Evolutionary conservation across 2,113 vertebrate species (phyloP).

Genomic region (human (Homo sapiens)): GRCh38 chr12:21452501-21453000

Average conservation of each 20-base stretch:
- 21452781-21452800: not conserved
- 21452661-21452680: not conserved
- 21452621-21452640: not conserved
- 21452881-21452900: not conserved
- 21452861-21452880: not conserved
- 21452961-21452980: not conserved
- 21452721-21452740: not conserved
- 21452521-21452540: not conserved
- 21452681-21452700: not conserved
- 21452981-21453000: not conserved
- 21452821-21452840: not conserved
- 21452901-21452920: not conserved
- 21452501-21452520: not conserved
- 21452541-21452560: not conserved
- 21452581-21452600: not conserved
- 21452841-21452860: constrained; percentile 12
- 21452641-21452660: not conserved
- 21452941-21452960: not conserved
- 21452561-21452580: not conserved
- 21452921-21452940: not conserved
- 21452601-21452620: not conserved
- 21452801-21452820: constrained; percentile 19
- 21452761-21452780: not conserved
- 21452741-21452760: not conserved
- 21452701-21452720: not conserved